These are phyloP conservation scores for Sclerurus mexicanus DNA, from an alignment of 2,113 vertebrate genomes.

Conservation along the genomic window DNA sequence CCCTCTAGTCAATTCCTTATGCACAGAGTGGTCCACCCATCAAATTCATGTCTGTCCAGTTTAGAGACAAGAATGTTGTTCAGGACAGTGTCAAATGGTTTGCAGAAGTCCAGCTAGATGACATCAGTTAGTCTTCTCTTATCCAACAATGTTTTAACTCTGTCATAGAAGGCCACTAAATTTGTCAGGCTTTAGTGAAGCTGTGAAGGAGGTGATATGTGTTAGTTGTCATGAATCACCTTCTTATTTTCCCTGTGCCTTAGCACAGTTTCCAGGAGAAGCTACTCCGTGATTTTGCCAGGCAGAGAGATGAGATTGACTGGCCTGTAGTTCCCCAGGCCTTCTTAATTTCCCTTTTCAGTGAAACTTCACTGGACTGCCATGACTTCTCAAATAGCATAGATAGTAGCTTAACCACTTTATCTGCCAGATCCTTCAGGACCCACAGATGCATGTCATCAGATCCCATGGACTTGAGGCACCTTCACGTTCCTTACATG, in stretches of 20 bases:
- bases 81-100: not conserved
- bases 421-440: not conserved
- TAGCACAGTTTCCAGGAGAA: not conserved
- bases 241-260: not conserved
- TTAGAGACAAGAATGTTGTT: not conserved
- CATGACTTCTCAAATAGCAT: not conserved
- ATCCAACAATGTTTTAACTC: not conserved
- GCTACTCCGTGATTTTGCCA: not conserved
- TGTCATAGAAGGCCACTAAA: not conserved
- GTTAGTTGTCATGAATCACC: not conserved
- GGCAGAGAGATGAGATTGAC: accelerated
- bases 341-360: not conserved
- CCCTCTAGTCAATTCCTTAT: not conserved
- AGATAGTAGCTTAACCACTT: not conserved
- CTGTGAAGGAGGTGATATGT: not conserved
- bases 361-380: not conserved
- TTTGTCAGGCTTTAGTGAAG: not conserved
- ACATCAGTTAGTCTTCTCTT: not conserved
- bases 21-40: not conserved
- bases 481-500: not conserved
- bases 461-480: not conserved
- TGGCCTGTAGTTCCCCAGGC: not conserved
- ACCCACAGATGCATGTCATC: not conserved
- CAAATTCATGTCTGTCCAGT: not conserved
- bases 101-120: not conserved